phyloP scores from a whole-genome alignment of 1,140 invertebrate genomes.

The Heliconius melpomene region DNA sequence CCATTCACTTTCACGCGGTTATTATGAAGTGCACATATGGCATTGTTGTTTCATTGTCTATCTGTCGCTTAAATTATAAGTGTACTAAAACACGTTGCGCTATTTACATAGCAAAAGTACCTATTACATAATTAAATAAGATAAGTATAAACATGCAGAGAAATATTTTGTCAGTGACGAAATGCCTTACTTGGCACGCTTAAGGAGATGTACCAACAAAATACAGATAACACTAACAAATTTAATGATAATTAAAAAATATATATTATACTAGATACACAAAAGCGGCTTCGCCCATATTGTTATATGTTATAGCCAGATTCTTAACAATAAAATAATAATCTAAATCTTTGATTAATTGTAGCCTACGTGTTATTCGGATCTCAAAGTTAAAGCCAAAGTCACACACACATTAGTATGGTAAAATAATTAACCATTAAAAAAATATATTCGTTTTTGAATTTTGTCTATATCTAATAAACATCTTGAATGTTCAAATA shows the following conservation, averaged over 20 bases:
- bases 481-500: background rate
- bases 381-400: too few relatives aligned
- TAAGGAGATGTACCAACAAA: background rate
- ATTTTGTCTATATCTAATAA: background rate
- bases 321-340: too few relatives aligned
- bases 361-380: too few relatives aligned
- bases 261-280: background rate
- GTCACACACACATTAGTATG: too few relatives aligned
- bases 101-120: background rate
- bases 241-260: background rate
- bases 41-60: constrained; percentile 48
- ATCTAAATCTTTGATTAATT: background rate
- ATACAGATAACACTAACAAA: background rate
- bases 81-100: background rate
- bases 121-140: background rate
- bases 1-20: constrained; percentile 72
- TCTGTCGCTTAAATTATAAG: constrained; percentile 15
- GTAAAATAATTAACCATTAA: too few relatives aligned
- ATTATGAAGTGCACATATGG: constrained; percentile 62
- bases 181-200: background rate
- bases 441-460: background rate
- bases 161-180: constrained; percentile 1
- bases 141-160: background rate
- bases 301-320: too few relatives aligned
- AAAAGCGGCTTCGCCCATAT: too few relatives aligned